These are phyloP conservation scores for Euproctis similis DNA, from an alignment of 2,888 invertebrate genomes.

Conservation along the genomic window DNA sequence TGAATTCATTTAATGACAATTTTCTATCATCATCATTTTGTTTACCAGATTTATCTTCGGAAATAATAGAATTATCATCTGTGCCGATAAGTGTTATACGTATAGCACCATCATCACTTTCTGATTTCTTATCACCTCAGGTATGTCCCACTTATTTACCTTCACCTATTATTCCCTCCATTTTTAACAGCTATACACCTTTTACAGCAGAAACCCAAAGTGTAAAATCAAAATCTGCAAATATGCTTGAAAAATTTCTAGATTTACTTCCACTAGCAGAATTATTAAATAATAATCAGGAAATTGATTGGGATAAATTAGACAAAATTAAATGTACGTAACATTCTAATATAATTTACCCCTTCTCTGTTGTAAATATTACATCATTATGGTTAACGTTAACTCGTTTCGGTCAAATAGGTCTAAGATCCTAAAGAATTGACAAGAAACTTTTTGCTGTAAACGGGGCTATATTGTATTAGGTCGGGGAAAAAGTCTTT, in stretches of 20 bases:
- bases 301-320: conserved; percentile 11
- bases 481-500: too few species aligned
- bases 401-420: too few species aligned
- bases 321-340: too few species aligned
- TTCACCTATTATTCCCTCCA: conserved; percentile 11
- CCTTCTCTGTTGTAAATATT: too few species aligned
- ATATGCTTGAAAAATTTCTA: conserved; percentile 7
- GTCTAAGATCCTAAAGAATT: too few species aligned
- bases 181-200: conserved; percentile 3
- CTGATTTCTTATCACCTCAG: conserved; percentile 3
- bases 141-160: conserved; percentile 11
- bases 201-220: conserved; percentile 3
- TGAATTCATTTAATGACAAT: not conserved
- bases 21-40: not conserved
- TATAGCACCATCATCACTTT: conserved; percentile 1
- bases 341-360: too few species aligned
- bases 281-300: conserved; percentile 9
- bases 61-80: not conserved
- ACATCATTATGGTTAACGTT: too few species aligned
- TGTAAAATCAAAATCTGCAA: conserved; percentile 3
- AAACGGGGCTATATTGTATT: too few species aligned
- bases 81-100: not conserved
- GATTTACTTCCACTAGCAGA: conserved; percentile 13
- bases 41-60: not conserved
- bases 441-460: too few species aligned